Conservation (phyloP, 2,888 invertebrate genomes). For the Stenurella melanura region DNA sequence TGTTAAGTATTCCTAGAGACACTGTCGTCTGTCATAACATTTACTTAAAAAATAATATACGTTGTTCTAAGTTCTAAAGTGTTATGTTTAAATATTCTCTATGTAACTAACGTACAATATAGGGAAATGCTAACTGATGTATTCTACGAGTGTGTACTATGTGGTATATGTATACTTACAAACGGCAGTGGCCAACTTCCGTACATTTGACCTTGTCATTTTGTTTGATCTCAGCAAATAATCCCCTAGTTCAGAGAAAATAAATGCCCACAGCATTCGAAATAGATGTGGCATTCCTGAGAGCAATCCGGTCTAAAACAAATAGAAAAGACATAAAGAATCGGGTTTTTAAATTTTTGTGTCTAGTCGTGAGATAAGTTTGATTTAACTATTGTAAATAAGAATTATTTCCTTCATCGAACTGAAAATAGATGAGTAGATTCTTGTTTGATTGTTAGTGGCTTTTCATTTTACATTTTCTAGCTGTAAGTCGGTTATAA, state of each 20-base stretch:
- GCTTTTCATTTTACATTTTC: no score
- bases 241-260: conserved; percentile 77
- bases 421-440: background rate
- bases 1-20: no score
- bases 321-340: background rate
- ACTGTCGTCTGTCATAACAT: no score
- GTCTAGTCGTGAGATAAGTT: background rate
- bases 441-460: background rate
- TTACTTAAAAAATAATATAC: no score
- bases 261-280: conserved; percentile 77
- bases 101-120: no score
- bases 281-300: conserved; percentile 80
- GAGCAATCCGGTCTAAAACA: conserved; percentile 77
- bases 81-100: no score
- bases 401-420: background rate
- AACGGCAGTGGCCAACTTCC: conserved; percentile 79
- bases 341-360: background rate
- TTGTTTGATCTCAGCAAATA: conserved; percentile 76
- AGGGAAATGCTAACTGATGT: no score
- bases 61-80: no score
- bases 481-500: no score
- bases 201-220: conserved; percentile 78
- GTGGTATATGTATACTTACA: conserved; percentile 71
- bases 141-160: background rate
- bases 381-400: background rate